These are phyloP conservation scores for Amphiura filiformis DNA, from an alignment of 35 echinoderm and acorn worm genomes.

Conservation along the genomic window DNA sequence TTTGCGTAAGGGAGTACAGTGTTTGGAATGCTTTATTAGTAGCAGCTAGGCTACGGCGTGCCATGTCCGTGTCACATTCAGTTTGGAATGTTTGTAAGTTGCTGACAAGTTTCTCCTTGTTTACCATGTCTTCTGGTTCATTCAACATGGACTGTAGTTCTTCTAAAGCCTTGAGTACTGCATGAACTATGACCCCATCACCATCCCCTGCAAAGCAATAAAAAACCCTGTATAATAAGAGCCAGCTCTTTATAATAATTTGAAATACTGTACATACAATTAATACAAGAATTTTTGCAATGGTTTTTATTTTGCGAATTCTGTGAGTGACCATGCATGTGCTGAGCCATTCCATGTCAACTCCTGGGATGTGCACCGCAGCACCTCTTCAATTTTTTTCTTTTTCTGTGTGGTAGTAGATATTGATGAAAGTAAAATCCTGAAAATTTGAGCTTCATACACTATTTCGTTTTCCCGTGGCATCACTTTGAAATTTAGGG, in stretches of 20 bases:
- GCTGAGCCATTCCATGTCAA: no score
- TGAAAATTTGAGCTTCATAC: no score
- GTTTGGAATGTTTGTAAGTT: constrained; percentile 29
- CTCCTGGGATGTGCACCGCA: no score
- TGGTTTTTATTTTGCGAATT: no score
- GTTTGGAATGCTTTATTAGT: constrained; percentile 62
- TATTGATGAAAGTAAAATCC: no score
- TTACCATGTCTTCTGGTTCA: constrained; percentile 5
- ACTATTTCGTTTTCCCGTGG: no score
- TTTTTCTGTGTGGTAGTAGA: no score
- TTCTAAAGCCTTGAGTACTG: constrained; percentile 39
- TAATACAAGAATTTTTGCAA: no score
- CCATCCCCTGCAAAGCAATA: no score
- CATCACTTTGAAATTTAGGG: no score
- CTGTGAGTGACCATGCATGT: no score
- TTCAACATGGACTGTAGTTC: constrained; percentile 25
- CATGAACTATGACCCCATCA: constrained; percentile 38
- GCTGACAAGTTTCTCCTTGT: constrained; percentile 7
- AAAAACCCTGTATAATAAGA: not conserved
- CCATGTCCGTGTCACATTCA: constrained; percentile 66
- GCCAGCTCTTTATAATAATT: not conserved
- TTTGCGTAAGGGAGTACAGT: constrained; percentile 34
- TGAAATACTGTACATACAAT: not conserved
- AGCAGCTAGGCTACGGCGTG: constrained; percentile 53
- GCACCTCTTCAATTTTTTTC: no score